Conservation (phyloP, 2,113 vertebrate species). For the Neolamprologus ventralis region DNA sequence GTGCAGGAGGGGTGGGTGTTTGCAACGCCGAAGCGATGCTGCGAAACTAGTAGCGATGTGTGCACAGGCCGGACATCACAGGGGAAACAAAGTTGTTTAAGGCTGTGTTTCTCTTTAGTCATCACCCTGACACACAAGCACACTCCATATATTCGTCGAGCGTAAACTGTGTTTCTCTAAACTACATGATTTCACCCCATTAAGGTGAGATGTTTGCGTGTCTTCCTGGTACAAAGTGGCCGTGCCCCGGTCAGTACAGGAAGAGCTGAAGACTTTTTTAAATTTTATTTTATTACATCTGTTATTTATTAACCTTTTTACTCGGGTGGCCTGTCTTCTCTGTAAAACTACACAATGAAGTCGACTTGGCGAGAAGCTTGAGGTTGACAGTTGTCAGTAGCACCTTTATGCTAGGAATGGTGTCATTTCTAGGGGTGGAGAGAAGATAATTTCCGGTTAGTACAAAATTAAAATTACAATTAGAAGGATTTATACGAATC, state of each 20-base stretch:
- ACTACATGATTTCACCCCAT: neutral
- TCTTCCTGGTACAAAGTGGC: slow-evolving; percentile 50
- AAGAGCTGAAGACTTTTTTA: neutral
- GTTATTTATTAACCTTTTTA: neutral
- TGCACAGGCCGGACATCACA: neutral
- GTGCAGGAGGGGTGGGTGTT: slow-evolving; percentile 60
- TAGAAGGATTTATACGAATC: neutral
- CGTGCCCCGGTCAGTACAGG: neutral
- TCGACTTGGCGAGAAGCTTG: neutral
- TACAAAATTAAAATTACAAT: neutral
- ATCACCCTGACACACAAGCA: neutral
- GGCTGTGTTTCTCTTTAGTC: neutral
- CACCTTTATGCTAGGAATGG: neutral
- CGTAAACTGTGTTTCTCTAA: neutral
- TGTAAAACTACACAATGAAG: neutral
- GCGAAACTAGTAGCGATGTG: slow-evolving; percentile 16
- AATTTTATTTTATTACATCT: neutral
- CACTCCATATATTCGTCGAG: neutral
- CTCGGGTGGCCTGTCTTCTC: neutral
- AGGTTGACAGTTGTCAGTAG: slow-evolving; percentile 37
- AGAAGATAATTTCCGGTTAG: neutral
- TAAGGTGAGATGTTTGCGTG: slow-evolving; percentile 8
- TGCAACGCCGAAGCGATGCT: slow-evolving; percentile 28
- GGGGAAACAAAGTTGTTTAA: slow-evolving; percentile 23
- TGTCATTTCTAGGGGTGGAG: neutral